These are phyloP conservation scores for Dynastes hyllus DNA, from an alignment of 2,888 invertebrate genomes.

Conservation along the genomic window DNA sequence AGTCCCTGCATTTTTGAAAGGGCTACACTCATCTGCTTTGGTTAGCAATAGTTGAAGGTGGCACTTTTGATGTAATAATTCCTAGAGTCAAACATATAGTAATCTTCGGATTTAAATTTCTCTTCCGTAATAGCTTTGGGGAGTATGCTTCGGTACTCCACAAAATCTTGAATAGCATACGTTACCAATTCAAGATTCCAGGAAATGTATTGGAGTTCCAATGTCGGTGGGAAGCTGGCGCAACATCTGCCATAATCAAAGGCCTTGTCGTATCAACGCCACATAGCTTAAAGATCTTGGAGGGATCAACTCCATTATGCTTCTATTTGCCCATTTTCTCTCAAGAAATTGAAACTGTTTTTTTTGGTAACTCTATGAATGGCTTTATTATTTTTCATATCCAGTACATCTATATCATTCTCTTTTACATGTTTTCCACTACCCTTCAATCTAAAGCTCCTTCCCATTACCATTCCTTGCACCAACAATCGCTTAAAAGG, in stretches of 20 bases:
- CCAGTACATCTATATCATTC: conserved; percentile 75
- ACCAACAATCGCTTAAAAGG: conserved; percentile 94
- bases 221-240: conserved; percentile 90
- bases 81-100: conserved; percentile 81
- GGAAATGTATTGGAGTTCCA: conserved; percentile 92
- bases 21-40: conserved; percentile 89
- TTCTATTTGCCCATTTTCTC: conserved; percentile 99
- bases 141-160: conserved; percentile 72
- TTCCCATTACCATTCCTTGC: conserved; percentile 96
- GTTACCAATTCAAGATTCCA: conserved; percentile 92
- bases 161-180: conserved; percentile 79
- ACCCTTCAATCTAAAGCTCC: conserved; percentile 82
- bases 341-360: conserved; percentile 84
- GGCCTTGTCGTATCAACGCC: conserved; percentile 94
- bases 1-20: conserved; percentile 91
- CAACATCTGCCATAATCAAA: conserved; percentile 90
- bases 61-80: conserved; percentile 87
- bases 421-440: conserved; percentile 86
- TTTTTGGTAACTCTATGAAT: conserved; percentile 77
- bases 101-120: conserved; percentile 77
- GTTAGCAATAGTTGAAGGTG: conserved; percentile 82
- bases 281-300: conserved; percentile 83
- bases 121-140: conserved; percentile 67
- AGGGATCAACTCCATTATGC: conserved; percentile 95
- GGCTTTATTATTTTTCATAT: conserved; percentile 77